phyloP scores from a whole-genome alignment of 2,888 invertebrate genomes.

The Portevinia maculata region DNA sequence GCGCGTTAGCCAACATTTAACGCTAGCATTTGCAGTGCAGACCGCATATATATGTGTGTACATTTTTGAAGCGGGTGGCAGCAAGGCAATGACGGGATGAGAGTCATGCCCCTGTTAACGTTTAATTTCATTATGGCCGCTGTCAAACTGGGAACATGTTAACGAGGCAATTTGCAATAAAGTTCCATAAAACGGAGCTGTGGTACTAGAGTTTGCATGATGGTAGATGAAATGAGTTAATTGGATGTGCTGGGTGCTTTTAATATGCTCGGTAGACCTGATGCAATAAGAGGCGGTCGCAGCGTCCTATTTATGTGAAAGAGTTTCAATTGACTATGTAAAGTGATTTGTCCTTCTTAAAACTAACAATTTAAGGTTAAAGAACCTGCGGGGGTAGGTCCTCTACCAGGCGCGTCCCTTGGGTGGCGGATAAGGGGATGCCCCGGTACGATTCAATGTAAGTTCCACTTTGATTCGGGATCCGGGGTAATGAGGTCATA shows the following conservation, averaged over 20 bases:
- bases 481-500: no score
- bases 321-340: neutral
- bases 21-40: conserved; percentile 17
- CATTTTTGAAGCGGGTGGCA: conserved; percentile 11
- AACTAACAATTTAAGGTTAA: no score
- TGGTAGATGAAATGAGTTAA: conserved; percentile 13
- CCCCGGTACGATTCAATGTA: no score
- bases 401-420: no score
- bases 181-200: conserved; percentile 17
- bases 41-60: no score
- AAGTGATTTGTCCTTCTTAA: neutral
- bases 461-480: no score
- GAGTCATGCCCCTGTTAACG: conserved; percentile 21
- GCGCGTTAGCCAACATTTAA: conserved; percentile 26
- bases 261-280: neutral
- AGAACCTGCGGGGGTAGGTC: no score
- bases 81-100: conserved; percentile 2
- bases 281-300: neutral
- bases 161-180: conserved; percentile 53
- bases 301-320: neutral
- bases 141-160: conserved; percentile 42
- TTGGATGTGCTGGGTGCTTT: conserved; percentile 19
- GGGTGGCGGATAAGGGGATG: no score
- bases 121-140: conserved; percentile 49
- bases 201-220: conserved; percentile 13